Evolutionary conservation across 2,113 vertebrate species (phyloP), one percentile per base, ranked within the genome.

Genomic region (Hippocampus barbouri): DNA sequence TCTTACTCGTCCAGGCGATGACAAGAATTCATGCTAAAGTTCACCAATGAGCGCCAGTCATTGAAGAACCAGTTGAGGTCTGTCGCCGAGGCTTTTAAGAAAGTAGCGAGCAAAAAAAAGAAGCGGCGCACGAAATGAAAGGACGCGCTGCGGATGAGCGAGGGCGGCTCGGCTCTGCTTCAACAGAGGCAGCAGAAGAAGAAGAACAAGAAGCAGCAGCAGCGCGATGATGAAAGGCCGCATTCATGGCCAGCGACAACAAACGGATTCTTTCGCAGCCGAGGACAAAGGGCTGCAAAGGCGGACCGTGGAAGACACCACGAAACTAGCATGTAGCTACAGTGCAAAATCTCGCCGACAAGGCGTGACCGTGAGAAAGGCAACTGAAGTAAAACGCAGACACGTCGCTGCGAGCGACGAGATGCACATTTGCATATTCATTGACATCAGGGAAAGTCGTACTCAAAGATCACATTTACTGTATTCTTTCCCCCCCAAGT

Each of bases 211-310:
- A 80, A 79, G 72, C 72, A 73, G 81, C 83, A 86, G 82, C 77
- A 79, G 77, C 80, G 82, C 69, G 72, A 89, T 88, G 89, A 91
- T 91, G 85, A 91, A 91, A 90, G 89, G 78, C 86, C 87, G 81
- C 76, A 89, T 91, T 90, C 87, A 90, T 88, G 74, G 73, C 5
- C 65, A 84, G 83, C 84, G 90, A 91, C 89, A 89, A 89, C 89
- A 91, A 89, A 88, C 88, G 81, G 82, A 87, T 86, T 87, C 81
- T 79, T 84, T 82, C 74, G 74, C 82, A 68, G 84, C 81, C 79
- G 72, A 83, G 83, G 78, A 90, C 88, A 89, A 86, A 87, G 84
- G 79, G 86, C 84, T 71, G 64, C 43, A 80, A 81, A 80, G 62
- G 82, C 64, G 43, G 81, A 70, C 65, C 73, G 65, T 78, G 59